Evolutionary conservation across 2,113 vertebrate genomes (phyloP).

Genomic region (Dasyornis broadbenti): DNA sequence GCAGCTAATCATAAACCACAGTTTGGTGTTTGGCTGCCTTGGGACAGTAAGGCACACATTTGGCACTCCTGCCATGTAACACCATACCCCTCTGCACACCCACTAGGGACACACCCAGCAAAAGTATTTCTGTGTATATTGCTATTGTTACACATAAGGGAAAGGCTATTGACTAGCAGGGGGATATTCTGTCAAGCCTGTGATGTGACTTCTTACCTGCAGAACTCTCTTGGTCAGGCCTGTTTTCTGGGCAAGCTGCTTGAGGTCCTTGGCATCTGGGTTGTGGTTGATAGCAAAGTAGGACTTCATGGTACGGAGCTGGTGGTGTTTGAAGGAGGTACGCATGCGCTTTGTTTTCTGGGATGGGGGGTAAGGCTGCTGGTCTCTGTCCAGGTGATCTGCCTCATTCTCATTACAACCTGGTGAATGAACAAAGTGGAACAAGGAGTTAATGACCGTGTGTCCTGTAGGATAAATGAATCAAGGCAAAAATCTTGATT

Average conservation of each 20-base stretch:
- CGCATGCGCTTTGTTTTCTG: slow-evolving; percentile 99
- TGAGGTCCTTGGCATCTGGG: slow-evolving; percentile 99
- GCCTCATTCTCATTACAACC: slow-evolving; percentile 98
- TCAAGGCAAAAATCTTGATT: neutral
- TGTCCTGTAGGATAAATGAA: neutral
- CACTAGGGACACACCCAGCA: slow-evolving; percentile 21
- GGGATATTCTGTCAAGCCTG: slow-evolving; percentile 5
- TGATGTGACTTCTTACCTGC: slow-evolving; percentile 86
- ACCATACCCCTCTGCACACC: neutral
- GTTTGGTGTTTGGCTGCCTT: neutral
- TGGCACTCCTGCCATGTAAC: neutral
- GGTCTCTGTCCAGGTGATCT: slow-evolving; percentile 96
- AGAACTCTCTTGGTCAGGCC: slow-evolving; percentile 99
- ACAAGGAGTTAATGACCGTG: neutral
- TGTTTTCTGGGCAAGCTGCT: slow-evolving; percentile 99
- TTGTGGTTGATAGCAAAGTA: slow-evolving; percentile 99
- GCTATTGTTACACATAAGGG: neutral
- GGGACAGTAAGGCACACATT: neutral
- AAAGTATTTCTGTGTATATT: neutral
- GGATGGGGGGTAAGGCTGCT: slow-evolving; percentile 92
- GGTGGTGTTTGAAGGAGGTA: slow-evolving; percentile 99
- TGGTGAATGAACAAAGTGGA: slow-evolving; percentile 42
- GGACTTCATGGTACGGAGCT: slow-evolving; percentile 99
- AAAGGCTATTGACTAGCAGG: slow-evolving; percentile 11
- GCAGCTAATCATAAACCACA: neutral